Percentiles rank a stretch among this genome's conserved stretches.
These are phyloP conservation scores for Rhodinocichla rosea DNA, from an alignment of 2,113 vertebrate genomes.

Conservation along the genomic window DNA sequence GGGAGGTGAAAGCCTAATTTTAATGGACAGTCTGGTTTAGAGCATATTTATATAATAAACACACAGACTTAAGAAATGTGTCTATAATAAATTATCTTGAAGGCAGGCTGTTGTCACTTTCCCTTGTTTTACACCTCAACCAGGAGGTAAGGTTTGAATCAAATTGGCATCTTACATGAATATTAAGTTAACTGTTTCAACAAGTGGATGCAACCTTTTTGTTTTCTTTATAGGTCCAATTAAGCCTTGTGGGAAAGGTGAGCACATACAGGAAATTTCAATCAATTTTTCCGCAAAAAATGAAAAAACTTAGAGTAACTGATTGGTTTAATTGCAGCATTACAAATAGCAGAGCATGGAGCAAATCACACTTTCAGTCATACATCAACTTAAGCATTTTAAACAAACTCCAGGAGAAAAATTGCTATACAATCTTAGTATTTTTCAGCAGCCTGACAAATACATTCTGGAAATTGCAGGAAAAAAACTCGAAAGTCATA, in stretches of 20 bases:
- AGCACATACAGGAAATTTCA: background rate
- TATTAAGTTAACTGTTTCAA: slow-evolving; percentile 37
- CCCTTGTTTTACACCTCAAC: background rate
- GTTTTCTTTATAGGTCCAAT: background rate
- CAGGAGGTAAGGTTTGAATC: slow-evolving; percentile 12
- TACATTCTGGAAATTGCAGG: background rate
- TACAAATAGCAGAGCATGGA: background rate
- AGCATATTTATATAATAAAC: slow-evolving; percentile 69
- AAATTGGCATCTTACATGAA: background rate
- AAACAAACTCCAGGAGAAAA: slow-evolving; percentile 35
- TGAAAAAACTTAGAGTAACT: background rate
- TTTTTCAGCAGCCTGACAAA: slow-evolving; percentile 45
- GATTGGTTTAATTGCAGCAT: background rate
- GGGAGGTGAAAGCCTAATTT: slow-evolving; percentile 42
- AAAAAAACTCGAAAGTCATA: background rate
- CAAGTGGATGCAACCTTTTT: background rate
- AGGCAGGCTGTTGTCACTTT: slow-evolving; percentile 37
- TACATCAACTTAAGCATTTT: slow-evolving; percentile 25
- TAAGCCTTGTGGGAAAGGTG: background rate
- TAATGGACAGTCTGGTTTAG: slow-evolving; percentile 32
- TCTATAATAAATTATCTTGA: slow-evolving; percentile 66
- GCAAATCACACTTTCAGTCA: background rate
- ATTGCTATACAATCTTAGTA: background rate
- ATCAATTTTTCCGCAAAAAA: background rate
- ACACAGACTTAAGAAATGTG: slow-evolving; percentile 22